Percentiles rank a stretch among this genome's conserved stretches.
Evolutionary conservation across 2,113 vertebrate genomes (phyloP).

Genomic region (Hemiprocne comata): DNA sequence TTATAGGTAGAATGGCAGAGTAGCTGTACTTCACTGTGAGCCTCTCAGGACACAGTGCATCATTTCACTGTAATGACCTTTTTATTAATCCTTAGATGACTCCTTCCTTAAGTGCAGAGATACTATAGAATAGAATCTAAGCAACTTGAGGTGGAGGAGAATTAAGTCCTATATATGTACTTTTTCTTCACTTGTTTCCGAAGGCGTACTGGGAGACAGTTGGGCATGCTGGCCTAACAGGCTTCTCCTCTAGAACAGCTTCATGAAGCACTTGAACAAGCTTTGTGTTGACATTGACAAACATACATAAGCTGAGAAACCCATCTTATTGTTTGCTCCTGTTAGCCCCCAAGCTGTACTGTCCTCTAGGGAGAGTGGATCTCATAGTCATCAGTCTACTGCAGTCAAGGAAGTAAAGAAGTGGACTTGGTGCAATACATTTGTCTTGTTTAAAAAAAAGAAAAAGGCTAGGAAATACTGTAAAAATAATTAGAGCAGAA

Average conservation of each 20-base stretch:
- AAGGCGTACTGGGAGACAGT: background rate
- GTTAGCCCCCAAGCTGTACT: accelerated
- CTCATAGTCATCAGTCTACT: background rate
- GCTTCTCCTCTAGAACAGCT: background rate
- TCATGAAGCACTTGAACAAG: background rate
- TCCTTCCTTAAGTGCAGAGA: background rate
- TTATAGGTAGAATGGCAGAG: background rate
- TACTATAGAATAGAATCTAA: background rate
- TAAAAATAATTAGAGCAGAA: background rate
- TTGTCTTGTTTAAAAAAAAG: background rate
- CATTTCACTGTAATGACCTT: background rate
- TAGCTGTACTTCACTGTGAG: background rate
- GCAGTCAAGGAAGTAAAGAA: background rate
- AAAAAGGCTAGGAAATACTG: background rate
- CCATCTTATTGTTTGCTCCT: background rate
- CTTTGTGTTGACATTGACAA: background rate
- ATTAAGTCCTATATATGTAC: background rate
- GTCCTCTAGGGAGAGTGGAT: background rate
- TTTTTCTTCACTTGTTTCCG: background rate
- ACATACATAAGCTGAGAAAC: background rate
- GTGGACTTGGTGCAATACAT: background rate
- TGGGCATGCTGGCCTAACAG: background rate
- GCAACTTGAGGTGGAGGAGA: background rate
- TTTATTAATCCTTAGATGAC: background rate
- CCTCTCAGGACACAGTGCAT: background rate